A percentile compares a stretch with the other conserved stretches of the same genome.
These are phyloP conservation scores for Danio choprae DNA, from an alignment of 2,797 vertebrate genomes.

Conservation along the genomic window DNA sequence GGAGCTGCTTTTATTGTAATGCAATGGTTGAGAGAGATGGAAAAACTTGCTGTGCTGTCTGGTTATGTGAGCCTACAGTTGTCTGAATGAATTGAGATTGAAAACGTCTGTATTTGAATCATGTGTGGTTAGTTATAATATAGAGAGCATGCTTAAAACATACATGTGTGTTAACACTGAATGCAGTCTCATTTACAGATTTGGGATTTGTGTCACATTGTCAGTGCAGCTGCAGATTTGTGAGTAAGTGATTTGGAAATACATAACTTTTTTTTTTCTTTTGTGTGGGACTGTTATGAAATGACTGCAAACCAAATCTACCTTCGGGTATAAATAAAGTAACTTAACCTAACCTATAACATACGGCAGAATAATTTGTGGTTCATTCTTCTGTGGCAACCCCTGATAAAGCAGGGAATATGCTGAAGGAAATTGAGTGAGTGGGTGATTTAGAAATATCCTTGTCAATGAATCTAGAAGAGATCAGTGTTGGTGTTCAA, in stretches of 20 bases:
- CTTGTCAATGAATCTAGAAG: not conserved
- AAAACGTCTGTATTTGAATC: constrained; percentile 6
- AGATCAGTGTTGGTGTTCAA: not conserved
- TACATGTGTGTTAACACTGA: not conserved
- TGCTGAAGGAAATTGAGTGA: no score
- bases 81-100: not conserved
- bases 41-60: constrained; percentile 5
- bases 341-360: no score
- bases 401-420: no score
- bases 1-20: not conserved
- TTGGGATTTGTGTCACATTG: not conserved
- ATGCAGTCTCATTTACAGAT: not conserved
- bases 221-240: not conserved
- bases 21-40: not conserved
- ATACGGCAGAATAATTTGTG: no score
- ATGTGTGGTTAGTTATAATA: not conserved
- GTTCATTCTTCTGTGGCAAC: no score
- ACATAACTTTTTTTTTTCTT: no score
- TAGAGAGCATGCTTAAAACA: not conserved
- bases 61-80: not conserved
- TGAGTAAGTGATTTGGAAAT: not conserved
- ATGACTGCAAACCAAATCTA: no score
- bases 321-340: no score
- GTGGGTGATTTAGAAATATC: not conserved
- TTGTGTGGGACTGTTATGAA: no score